phyloP scores from a whole-genome alignment of 37 sponge, comb jelly and placozoan species.

The Hormiphora californensis region DNA sequence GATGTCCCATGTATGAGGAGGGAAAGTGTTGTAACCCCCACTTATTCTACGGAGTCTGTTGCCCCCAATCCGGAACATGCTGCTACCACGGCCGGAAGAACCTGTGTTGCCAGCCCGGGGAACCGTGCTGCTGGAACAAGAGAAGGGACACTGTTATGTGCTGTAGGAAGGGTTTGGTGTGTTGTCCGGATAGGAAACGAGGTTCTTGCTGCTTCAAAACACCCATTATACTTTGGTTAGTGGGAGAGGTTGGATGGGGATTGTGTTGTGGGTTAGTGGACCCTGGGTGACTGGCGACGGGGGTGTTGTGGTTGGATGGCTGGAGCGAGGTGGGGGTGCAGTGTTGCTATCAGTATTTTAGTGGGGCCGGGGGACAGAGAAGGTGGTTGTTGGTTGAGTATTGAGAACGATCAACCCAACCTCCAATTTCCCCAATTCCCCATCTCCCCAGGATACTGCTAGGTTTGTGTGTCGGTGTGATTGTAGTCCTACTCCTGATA shows the following conservation, averaged over 20 bases:
- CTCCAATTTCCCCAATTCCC: too few species aligned
- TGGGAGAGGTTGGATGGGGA: too few species aligned
- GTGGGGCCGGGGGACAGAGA: too few species aligned
- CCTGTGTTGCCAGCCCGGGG: background rate
- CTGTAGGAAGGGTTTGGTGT: background rate
- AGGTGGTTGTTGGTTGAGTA: too few species aligned
- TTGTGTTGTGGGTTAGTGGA: too few species aligned
- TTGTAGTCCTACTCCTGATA: background rate
- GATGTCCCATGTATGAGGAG: background rate
- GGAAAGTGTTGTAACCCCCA: background rate
- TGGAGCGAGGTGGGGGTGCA: too few species aligned
- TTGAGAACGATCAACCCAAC: too few species aligned
- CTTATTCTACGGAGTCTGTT: background rate
- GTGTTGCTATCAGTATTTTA: too few species aligned
- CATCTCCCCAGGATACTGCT: background rate
- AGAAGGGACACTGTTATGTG: background rate
- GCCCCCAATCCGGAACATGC: background rate
- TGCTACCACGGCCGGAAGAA: background rate
- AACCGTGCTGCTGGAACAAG: constrained; percentile 13
- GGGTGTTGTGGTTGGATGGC: too few species aligned
- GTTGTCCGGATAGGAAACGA: constrained; percentile 1
- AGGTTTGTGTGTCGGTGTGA: background rate
- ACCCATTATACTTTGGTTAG: background rate
- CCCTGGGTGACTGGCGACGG: too few species aligned
- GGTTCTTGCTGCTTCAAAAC: background rate